These are phyloP conservation scores for Hybognathus amarus DNA, from an alignment of 2,797 vertebrate genomes.

Conservation along the genomic window DNA sequence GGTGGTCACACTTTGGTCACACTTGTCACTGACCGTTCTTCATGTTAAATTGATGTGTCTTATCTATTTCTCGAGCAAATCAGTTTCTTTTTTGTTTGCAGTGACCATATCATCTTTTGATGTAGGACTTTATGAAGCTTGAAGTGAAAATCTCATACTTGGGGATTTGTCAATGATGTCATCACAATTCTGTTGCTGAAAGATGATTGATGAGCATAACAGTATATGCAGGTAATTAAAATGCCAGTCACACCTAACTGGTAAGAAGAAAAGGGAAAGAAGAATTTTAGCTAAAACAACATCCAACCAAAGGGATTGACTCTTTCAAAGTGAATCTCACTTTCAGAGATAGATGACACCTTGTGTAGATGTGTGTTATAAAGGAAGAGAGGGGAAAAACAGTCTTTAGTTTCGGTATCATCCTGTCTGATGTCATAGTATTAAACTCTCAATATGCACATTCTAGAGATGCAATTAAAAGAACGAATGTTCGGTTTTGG, in stretches of 20 bases:
- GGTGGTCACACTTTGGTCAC: constrained; percentile 52
- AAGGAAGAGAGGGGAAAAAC: neutral
- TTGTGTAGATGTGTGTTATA: constrained; percentile 41
- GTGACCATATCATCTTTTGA: constrained; percentile 45
- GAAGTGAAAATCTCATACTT: constrained; percentile 68
- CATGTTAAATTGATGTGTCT: constrained; percentile 31
- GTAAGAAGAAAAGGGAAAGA: constrained; percentile 76
- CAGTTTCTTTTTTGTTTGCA: constrained; percentile 31
- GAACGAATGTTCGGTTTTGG: constrained; percentile 66
- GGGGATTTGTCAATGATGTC: constrained; percentile 73
- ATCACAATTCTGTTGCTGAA: constrained; percentile 80
- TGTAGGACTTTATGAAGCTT: constrained; percentile 40
- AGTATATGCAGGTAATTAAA: constrained; percentile 76
- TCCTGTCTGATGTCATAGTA: constrained; percentile 1
- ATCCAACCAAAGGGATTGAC: constrained; percentile 81
- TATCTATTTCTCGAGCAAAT: constrained; percentile 33
- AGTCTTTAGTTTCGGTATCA: constrained; percentile 23
- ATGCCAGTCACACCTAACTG: constrained; percentile 81
- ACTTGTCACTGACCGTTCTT: constrained; percentile 53
- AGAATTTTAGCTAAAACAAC: constrained; percentile 82
- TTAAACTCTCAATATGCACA: neutral
- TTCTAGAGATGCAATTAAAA: neutral
- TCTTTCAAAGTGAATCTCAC: constrained; percentile 65
- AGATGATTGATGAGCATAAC: constrained; percentile 83
- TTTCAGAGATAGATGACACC: constrained; percentile 63